These are phyloP conservation scores for Lysandra coridon DNA, from an alignment of 2,888 invertebrate species.

Conservation along the genomic window DNA sequence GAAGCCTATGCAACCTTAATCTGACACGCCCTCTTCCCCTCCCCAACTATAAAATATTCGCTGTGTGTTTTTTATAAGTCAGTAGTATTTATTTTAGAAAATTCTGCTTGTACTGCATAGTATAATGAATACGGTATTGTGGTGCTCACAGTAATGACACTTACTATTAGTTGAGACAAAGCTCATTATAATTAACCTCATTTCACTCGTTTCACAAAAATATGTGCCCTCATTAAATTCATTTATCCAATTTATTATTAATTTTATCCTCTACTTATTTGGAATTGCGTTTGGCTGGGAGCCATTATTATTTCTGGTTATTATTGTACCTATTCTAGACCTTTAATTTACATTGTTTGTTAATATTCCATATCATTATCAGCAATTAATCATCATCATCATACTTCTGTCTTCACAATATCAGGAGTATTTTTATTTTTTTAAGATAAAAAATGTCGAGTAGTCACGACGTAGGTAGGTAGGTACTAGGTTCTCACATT, in stretches of 20 bases:
- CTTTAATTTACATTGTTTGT: not conserved
- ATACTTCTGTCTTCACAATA: not conserved
- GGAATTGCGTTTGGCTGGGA: constrained; percentile 20
- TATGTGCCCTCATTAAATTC: constrained; percentile 12
- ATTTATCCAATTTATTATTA: constrained; percentile 19
- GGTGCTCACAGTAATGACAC: not conserved
- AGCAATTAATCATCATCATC: not conserved
- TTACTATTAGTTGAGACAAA: not conserved
- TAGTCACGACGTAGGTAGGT: no score
- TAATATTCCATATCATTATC: not conserved
- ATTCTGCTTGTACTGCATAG: not conserved
- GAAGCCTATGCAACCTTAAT: no score
- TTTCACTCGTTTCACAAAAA: not conserved
- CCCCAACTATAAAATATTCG: no score
- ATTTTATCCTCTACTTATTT: constrained; percentile 28
- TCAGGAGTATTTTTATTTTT: no score
- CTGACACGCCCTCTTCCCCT: no score
- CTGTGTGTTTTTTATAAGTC: not conserved
- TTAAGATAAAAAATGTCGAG: no score
- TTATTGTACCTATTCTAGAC: not conserved
- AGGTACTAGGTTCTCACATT: no score
- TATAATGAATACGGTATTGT: constrained; percentile 14
- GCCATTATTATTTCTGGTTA: constrained; percentile 18
- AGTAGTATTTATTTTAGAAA: not conserved
- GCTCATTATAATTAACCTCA: constrained; percentile 18